A percentile compares a stretch with the other conserved stretches of the same genome.
Evolutionary conservation across 2,888 invertebrate species (phyloP).

Genomic region (Tenodera sinensis): DNA sequence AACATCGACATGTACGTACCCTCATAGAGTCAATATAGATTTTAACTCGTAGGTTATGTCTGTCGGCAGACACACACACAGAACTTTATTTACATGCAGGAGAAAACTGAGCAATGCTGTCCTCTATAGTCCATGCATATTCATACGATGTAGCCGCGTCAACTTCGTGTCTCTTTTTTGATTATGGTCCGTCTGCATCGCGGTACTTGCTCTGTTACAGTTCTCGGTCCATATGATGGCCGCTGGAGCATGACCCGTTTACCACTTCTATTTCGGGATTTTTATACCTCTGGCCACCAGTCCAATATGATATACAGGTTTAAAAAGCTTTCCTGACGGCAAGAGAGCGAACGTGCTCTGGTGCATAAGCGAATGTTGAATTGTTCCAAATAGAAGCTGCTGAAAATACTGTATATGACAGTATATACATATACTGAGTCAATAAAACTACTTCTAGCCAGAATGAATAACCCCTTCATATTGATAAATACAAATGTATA

Average conservation of each 20-base stretch:
- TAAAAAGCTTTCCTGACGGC: no score
- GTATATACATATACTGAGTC: no score
- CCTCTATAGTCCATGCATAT: background rate
- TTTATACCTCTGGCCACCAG: no score
- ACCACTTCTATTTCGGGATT: no score
- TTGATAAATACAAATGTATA: no score
- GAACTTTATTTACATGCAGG: background rate
- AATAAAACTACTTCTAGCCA: no score
- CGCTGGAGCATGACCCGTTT: background rate
- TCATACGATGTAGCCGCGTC: background rate
- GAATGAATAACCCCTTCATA: no score
- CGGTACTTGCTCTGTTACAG: background rate
- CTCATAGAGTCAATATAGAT: background rate
- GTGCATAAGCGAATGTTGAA: no score
- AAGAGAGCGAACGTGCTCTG: no score
- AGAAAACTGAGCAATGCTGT: background rate
- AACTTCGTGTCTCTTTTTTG: background rate
- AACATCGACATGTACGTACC: background rate
- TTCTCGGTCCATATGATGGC: background rate
- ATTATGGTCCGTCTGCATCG: background rate
- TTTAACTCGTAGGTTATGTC: background rate
- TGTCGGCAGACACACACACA: background rate
- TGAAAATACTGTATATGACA: no score
- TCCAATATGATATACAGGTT: no score
- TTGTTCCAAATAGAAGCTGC: no score